Conservation (phyloP, 2,797 vertebrate genomes). For the Salarias fasciatus region DNA sequence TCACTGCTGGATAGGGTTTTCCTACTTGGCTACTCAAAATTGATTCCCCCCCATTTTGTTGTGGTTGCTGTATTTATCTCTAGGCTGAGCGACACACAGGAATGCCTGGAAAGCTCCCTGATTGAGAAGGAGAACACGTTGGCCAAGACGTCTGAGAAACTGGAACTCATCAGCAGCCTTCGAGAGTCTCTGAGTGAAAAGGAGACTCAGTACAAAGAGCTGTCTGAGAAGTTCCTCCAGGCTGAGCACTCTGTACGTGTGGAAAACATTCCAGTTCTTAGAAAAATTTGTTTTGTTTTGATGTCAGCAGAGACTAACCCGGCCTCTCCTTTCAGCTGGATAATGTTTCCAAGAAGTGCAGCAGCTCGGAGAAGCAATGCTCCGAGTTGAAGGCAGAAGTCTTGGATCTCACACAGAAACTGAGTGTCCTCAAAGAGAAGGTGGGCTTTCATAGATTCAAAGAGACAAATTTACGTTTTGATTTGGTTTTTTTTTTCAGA, state of each 20-base stretch:
- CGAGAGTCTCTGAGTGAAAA: slow-evolving; percentile 81
- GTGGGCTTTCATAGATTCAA: slow-evolving; percentile 60
- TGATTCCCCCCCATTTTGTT: no score
- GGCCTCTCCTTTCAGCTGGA: slow-evolving; percentile 77
- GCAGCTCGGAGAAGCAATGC: slow-evolving; percentile 81
- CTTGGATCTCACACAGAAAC: slow-evolving; percentile 84
- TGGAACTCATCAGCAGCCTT: slow-evolving; percentile 83
- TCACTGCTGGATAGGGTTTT: no score
- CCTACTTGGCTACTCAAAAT: no score
- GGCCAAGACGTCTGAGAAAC: slow-evolving; percentile 80
- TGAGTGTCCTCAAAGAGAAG: slow-evolving; percentile 86
- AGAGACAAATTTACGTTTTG: neutral
- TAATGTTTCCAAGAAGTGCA: slow-evolving; percentile 79
- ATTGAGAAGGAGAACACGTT: slow-evolving; percentile 90
- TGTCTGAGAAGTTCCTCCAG: slow-evolving; percentile 84
- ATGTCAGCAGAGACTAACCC: neutral
- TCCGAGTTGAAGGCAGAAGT: slow-evolving; percentile 82
- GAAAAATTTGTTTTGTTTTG: neutral
- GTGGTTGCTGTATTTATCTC: neutral
- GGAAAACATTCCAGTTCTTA: no score
- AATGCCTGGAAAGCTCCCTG: slow-evolving; percentile 88
- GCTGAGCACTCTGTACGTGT: slow-evolving; percentile 81
- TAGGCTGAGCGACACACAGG: slow-evolving; percentile 88
- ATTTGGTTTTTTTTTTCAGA: no score
- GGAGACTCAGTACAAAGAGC: slow-evolving; percentile 81